Evolutionary conservation across 2,888 invertebrate species (phyloP).

Genomic region (Caenorhabditis parvicauda): DNA sequence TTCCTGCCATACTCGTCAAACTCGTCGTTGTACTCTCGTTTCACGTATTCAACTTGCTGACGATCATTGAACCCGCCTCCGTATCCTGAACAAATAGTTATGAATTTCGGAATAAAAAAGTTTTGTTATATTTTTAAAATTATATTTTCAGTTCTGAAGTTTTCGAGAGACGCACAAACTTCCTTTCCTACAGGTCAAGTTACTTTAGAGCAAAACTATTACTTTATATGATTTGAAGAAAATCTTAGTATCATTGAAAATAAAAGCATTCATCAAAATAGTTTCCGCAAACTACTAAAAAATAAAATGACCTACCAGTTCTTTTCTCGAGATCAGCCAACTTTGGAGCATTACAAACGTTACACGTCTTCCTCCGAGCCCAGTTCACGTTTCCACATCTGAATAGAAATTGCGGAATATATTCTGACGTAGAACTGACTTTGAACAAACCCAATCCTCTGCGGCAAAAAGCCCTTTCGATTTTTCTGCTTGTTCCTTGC

Average conservation of each 20-base stretch:
- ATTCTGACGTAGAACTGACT: conserved; percentile 67
- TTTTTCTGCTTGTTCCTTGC: conserved; percentile 95
- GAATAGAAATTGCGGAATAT: conserved; percentile 10
- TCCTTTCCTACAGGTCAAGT: too few relatives aligned
- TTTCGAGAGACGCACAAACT: too few relatives aligned
- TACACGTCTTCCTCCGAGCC: conserved; percentile 92
- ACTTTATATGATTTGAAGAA: too few relatives aligned
- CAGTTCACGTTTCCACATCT: conserved; percentile 98
- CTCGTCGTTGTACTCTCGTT: conserved; percentile 75
- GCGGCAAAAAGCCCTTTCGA: conserved; percentile 82
- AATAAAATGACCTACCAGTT: conserved; percentile 41
- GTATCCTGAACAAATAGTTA: conserved; percentile 60
- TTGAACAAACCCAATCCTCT: conserved; percentile 99
- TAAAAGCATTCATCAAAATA: too few relatives aligned
- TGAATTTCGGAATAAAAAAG: not conserved
- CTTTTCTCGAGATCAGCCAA: conserved; percentile 66
- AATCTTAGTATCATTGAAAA: too few relatives aligned
- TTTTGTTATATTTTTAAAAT: not conserved
- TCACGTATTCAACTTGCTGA: conserved; percentile 82
- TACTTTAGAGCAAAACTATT: too few relatives aligned
- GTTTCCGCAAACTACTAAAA: too few relatives aligned
- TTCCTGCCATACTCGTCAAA: conserved; percentile 76
- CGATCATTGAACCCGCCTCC: conserved; percentile 69
- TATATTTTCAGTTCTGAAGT: too few relatives aligned
- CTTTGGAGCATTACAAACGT: conserved; percentile 97